These are phyloP conservation scores for Musca domestica DNA, from an alignment of 1,140 invertebrate species.

Conservation along the genomic window DNA sequence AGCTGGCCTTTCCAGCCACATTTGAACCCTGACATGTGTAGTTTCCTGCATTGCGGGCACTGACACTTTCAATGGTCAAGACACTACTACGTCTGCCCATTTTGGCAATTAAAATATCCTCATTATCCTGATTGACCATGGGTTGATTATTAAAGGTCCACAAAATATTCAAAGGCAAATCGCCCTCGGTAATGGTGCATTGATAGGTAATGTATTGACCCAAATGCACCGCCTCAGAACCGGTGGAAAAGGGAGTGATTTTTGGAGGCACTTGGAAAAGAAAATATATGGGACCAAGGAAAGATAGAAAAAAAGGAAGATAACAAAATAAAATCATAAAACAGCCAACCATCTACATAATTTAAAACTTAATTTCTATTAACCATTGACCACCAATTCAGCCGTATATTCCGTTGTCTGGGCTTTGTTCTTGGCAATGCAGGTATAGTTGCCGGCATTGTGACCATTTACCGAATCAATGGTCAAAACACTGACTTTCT, in stretches of 20 bases:
- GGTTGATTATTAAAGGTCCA: slow-evolving; percentile 71
- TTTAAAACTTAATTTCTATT: slow-evolving; percentile 13
- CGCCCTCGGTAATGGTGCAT: slow-evolving; percentile 71
- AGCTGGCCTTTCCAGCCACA: slow-evolving; percentile 63
- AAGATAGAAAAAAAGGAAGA: neutral
- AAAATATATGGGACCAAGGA: slow-evolving; percentile 26
- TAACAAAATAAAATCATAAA: slow-evolving; percentile 24
- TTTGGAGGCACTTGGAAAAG: slow-evolving; percentile 59
- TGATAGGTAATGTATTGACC: slow-evolving; percentile 63
- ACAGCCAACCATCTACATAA: neutral
- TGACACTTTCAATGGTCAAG: slow-evolving; percentile 68
- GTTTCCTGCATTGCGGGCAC: slow-evolving; percentile 62
- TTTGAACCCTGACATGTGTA: slow-evolving; percentile 73
- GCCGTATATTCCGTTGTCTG: slow-evolving; percentile 68
- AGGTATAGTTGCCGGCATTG: slow-evolving; percentile 76
- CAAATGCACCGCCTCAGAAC: slow-evolving; percentile 60
- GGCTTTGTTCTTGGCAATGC: slow-evolving; percentile 72
- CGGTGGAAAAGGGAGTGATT: slow-evolving; percentile 64
- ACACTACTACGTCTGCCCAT: slow-evolving; percentile 60
- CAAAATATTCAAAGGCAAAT: slow-evolving; percentile 74
- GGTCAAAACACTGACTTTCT: slow-evolving; percentile 72
- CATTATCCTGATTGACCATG: slow-evolving; percentile 52
- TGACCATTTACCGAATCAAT: slow-evolving; percentile 72
- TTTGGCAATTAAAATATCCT: slow-evolving; percentile 55
- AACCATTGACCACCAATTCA: slow-evolving; percentile 73